Evolutionary conservation across 2,797 vertebrate genomes (phyloP), one percentile per base, ranked within the genome.

Genomic region (Spinibarbus caldwelli): DNA sequence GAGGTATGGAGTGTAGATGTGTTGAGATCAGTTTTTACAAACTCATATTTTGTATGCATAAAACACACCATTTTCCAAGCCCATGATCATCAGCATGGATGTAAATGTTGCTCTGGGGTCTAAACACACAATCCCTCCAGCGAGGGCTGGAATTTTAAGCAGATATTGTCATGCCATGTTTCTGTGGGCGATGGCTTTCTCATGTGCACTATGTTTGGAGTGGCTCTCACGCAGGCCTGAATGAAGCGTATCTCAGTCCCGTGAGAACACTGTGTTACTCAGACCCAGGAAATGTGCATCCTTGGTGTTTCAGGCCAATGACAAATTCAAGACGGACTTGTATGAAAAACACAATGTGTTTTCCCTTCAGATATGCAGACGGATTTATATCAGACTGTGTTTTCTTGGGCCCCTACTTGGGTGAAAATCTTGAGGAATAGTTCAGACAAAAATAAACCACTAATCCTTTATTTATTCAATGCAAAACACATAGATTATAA

Each of bases 131-230:
- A 38, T 45, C 83, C 26, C 34, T 43, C 0, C n/a, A 67, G 45
- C 19, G 17, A 78, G 10, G 34, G 54, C 47, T 86, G 41, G 76
- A 68, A n/a, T 78, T 80, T 80, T 45, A 41, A 43, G 66, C 11
- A 45, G 77, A 68, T 31, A 11, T 47, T 64, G 72, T 71, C 45
- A 85, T 71, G 84, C 62, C 41, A 73, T 81, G 71, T 45, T 78
- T 83, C 80, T 84, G 78, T 89, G 88, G 86, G 19, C 41, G 66
- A 80, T 57, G 70, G 47, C 47, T 83, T 89, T 89, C 86, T 87
- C 88, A 62, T 67, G 82, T 45, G 82, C 34, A 78, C 86, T 89
- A 73, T 86, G 84, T 87, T 87, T 89, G 73, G 84, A 86, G 64
- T 1, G 6, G 59, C 54, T 87, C 86, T 89, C 86, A 78, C 41